These are phyloP conservation scores for Molossus molossus DNA, from an alignment of 2,797 vertebrate species.

Conservation along the genomic window DNA sequence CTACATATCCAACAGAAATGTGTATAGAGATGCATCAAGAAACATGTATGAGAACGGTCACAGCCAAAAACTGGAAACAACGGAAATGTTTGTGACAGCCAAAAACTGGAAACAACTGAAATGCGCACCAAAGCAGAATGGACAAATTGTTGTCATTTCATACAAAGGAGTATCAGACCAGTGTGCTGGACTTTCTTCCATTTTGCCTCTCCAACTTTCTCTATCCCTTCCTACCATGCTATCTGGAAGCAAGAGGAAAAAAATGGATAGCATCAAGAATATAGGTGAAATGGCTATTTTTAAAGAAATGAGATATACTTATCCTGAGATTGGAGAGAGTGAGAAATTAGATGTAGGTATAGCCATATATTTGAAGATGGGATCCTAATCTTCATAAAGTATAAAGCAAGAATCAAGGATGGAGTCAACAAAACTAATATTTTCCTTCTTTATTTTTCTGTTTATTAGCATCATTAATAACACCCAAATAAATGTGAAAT, in stretches of 20 bases:
- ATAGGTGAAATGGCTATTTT: not conserved
- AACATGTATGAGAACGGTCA: not conserved
- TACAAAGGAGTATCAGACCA: not conserved
- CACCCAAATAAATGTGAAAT: conserved; percentile 54
- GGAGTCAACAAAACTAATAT: conserved; percentile 40
- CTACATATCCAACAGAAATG: not conserved
- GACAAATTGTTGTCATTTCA: not conserved
- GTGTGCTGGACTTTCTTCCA: not conserved
- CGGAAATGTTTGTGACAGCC: not conserved
- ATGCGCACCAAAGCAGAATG: not conserved
- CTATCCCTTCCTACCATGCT: not conserved
- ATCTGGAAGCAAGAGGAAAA: conserved; percentile 6
- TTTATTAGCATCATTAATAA: conserved; percentile 55
- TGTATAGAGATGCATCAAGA: not conserved
- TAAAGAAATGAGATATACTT: conserved; percentile 27
- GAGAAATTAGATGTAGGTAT: not conserved
- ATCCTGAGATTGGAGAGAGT: conserved; percentile 26
- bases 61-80: not conserved
- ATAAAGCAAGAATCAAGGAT: conserved; percentile 48
- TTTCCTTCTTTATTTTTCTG: conserved; percentile 1
- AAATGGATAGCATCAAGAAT: not conserved
- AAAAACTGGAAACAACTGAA: not conserved
- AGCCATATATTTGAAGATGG: not conserved
- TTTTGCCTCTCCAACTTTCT: not conserved
- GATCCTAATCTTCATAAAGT: conserved; percentile 57